A percentile compares a stretch with the other conserved stretches of the same genome.
These are phyloP conservation scores for Lycocorax pyrrhopterus DNA, from an alignment of 2,113 vertebrate species.

Conservation along the genomic window DNA sequence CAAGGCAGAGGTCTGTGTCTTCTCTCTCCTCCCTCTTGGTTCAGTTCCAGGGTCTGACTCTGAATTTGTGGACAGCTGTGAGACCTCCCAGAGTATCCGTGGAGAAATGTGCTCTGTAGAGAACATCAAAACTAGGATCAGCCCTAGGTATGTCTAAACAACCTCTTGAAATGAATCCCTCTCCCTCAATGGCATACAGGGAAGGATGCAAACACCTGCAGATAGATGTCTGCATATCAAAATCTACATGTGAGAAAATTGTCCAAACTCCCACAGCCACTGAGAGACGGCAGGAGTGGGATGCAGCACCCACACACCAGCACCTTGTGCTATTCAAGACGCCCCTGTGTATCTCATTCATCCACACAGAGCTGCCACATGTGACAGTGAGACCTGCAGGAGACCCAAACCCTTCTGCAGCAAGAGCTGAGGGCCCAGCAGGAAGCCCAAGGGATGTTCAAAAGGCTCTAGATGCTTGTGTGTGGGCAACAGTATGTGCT, in stretches of 20 bases:
- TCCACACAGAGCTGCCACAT: not conserved
- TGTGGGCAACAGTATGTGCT: not conserved
- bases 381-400: rapidly evolving
- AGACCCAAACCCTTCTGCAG: not conserved
- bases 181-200: not conserved
- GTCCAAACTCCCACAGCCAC: not conserved
- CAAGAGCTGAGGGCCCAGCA: not conserved
- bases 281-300: not conserved
- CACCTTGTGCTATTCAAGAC: not conserved
- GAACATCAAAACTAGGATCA: not conserved
- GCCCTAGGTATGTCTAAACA: not conserved
- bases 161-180: not conserved
- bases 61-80: not conserved
- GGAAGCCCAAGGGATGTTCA: not conserved
- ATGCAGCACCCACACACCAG: rapidly evolving
- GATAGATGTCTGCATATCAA: not conserved
- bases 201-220: not conserved
- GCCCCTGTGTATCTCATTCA: not conserved
- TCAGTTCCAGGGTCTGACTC: not conserved
- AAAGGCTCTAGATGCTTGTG: not conserved
- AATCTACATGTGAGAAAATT: not conserved
- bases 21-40: not conserved
- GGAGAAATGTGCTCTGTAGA: not conserved
- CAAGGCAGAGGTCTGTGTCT: not conserved
- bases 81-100: not conserved